These are phyloP conservation scores for Spodoptera exigua DNA, from an alignment of 2,888 invertebrate species.

Conservation along the genomic window DNA sequence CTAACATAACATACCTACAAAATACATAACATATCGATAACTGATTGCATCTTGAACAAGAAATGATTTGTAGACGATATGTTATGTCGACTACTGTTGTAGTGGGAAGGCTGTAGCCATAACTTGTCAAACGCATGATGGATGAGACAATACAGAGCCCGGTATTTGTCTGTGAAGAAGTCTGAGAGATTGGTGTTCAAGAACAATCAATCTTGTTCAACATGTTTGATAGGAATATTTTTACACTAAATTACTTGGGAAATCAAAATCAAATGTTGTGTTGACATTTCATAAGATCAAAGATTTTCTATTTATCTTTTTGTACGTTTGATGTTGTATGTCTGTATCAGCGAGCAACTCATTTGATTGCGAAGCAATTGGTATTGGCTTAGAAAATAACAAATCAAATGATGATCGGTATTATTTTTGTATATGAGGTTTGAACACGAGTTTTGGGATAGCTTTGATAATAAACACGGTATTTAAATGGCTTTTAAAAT, in stretches of 20 bases:
- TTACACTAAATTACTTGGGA: conserved; percentile 35
- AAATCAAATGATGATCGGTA: too few relatives aligned
- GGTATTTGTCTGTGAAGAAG: conserved; percentile 52
- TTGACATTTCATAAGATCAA: conserved; percentile 12
- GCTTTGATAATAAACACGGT: too few relatives aligned
- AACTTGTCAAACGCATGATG: conserved; percentile 53
- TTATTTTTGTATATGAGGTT: too few relatives aligned
- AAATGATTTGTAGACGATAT: conserved; percentile 54
- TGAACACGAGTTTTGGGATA: too few relatives aligned
- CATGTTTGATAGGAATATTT: conserved; percentile 24
- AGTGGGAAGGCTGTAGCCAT: conserved; percentile 43
- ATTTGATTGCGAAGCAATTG: too few relatives aligned
- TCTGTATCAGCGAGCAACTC: too few relatives aligned
- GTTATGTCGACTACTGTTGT: conserved; percentile 43
- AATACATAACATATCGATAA: conserved; percentile 10
- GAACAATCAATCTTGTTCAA: conserved; percentile 52
- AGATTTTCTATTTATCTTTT: conserved; percentile 5
- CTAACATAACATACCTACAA: background rate
- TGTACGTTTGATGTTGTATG: background rate
- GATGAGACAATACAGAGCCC: conserved; percentile 48
- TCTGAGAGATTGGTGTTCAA: conserved; percentile 42
- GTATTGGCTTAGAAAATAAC: too few relatives aligned
- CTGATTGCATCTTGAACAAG: conserved; percentile 37
- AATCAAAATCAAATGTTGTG: conserved; percentile 10
- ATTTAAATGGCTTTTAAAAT: too few relatives aligned